These are phyloP conservation scores for Drepana falcataria DNA, from an alignment of 2,888 invertebrate species.

Conservation along the genomic window DNA sequence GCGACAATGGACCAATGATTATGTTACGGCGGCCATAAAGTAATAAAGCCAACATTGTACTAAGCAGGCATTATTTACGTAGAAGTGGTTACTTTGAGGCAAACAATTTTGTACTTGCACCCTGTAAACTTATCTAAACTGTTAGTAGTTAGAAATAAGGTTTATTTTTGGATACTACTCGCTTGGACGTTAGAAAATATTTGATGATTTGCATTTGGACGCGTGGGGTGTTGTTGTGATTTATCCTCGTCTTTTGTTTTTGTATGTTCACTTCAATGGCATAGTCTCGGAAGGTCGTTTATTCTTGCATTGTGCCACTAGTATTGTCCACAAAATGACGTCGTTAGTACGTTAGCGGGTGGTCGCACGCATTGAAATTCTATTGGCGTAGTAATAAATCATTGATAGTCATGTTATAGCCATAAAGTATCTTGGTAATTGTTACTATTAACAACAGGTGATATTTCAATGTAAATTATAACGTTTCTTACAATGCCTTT, in stretches of 20 bases:
- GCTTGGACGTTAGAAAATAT: conserved; percentile 18
- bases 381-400: conserved; percentile 70
- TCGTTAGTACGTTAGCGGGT: conserved; percentile 75
- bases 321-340: conserved; percentile 71
- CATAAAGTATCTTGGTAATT: conserved; percentile 54
- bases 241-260: conserved; percentile 76
- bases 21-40: conserved; percentile 61
- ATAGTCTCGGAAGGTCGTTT: conserved; percentile 64
- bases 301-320: conserved; percentile 70
- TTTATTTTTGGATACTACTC: conserved; percentile 18
- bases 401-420: conserved; percentile 39
- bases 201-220: conserved; percentile 42
- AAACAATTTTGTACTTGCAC: conserved; percentile 26
- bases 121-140: conserved; percentile 6
- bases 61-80: conserved; percentile 67
- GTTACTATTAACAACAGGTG: conserved; percentile 43
- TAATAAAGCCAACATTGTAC: conserved; percentile 64
- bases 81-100: conserved; percentile 52
- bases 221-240: conserved; percentile 61
- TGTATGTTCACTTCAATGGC: conserved; percentile 72
- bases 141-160: conserved; percentile 26
- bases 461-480: conserved; percentile 36
- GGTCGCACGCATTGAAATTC: conserved; percentile 72
- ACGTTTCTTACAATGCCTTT: conserved; percentile 10
- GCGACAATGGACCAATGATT: conserved; percentile 64